Evolutionary conservation across 2,888 invertebrate species (phyloP), one percentile per base, ranked within the genome.

Genomic region (Hipparchia sbordonii): DNA sequence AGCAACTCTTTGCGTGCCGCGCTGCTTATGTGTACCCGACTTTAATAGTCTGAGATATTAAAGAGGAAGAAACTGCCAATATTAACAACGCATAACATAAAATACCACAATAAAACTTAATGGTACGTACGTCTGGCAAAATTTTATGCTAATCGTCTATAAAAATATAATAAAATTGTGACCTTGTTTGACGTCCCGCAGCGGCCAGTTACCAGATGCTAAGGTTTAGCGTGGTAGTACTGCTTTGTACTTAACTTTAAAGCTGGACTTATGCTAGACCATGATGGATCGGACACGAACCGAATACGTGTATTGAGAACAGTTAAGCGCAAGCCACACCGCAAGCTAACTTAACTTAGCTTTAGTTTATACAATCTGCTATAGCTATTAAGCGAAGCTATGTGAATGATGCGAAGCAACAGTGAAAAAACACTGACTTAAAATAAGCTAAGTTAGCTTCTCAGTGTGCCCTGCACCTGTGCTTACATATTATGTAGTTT

Each of bases 21-120:
- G 23, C 4, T 33, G 52, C 52, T 7, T 12, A 52, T 52, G 51
- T 13, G 10, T 52, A 12, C 52, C 12, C n/a, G 33, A 63, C 57
- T 57, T 59, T 65, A 59, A 48, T 54, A 6, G 46, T 45, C 51
- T 12, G 81, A 79, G 83, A 85, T 85, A 85, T 82, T 83, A 83
- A 82, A 81, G 77, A 84, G 83, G 84, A 88, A 86, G 83, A 85
- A 84, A 84, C 85, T 82, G 85, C 83, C 86, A 86, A 87, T 87
- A 85, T 87, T 86, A 87, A 86, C 85, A 86, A 84, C 82, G 80
- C 80, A 81, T 79, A 83, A 84, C 86, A 85, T 87, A 86, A 88
- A 88, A 84, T 84, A 85, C 81, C 79, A 87, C 84, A 89, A 86
- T 89, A 89, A 90, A 89, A 89, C 82, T 82, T 83, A 83, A 87